Base-by-base conservation (phyloP, 2,888 invertebrate genomes). In the Yponomeuta malinellus region DNA sequence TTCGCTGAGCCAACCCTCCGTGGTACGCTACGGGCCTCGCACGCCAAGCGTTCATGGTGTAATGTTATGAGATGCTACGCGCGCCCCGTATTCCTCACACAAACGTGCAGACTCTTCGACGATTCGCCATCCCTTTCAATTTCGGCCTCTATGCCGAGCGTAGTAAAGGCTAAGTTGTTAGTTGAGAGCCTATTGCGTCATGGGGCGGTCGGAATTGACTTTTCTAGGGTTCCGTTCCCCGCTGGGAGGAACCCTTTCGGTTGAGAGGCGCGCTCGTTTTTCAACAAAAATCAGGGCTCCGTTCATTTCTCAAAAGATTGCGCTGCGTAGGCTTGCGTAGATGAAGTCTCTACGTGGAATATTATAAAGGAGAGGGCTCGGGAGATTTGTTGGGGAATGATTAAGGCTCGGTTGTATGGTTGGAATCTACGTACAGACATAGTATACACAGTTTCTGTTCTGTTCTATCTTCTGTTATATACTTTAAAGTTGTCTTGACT, bases 271-370 rank as follows among this genome's bases (percentile, higher is more conserved):
- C 52, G 52, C 65, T 65, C 65, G 33, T 65, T 65, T 65, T 65
- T 65, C 33, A 33, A 29, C 29, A 33, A 33, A 23, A 65, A 65
- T 65, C 65, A 65, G 29, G 65, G 31, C 3, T 29, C 33, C 12
- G 65, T 65, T 59, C 52, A 59, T 59, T 65, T 65, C 12, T 65
- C 65, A 65, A 65, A 65, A 65, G 65, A 59, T 59, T 59, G 52
- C 52, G 52, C 52, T 59, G 52, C 15, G 52, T 59, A 59, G 52
- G 15, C 52, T 59, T 15, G 52, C 52, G 43, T 8, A 59, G 52
- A 59, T 59, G 52, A 59, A 59, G 52, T 59, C 52, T 59, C 52
- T 59, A 59, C 52, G 52, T 59, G 52, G 52, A 59, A 59, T 59
- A 59, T 59, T 59, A 59, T 59, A 59, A 15, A 59, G 52, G 15